Conservation (phyloP, 2,888 invertebrate genomes). For the Trachelus troglodyta region DNA sequence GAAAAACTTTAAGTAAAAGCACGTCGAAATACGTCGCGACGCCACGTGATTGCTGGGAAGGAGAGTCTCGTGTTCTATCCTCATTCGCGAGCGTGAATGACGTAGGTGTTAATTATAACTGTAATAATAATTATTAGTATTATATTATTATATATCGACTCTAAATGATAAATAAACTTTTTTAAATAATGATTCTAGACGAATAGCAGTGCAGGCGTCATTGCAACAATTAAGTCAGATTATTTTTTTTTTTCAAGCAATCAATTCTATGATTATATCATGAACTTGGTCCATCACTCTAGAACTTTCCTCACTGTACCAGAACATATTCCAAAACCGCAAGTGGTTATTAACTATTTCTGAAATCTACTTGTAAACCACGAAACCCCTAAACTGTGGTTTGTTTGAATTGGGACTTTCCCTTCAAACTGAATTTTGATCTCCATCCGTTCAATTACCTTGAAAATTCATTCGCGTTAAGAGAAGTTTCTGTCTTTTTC, state of each 20-base stretch:
- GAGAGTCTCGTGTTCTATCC: background rate
- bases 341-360: no score
- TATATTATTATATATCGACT: conserved; percentile 41
- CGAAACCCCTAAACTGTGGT: no score
- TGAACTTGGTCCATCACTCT: no score
- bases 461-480: background rate
- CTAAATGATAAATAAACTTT: conserved; percentile 40
- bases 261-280: no score
- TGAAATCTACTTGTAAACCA: no score
- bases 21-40: background rate
- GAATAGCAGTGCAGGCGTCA: background rate
- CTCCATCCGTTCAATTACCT: background rate
- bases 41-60: background rate
- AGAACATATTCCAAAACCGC: no score
- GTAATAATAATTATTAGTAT: conserved; percentile 45
- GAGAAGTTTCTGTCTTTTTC: background rate
- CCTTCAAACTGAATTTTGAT: background rate
- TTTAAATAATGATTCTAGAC: conserved; percentile 28
- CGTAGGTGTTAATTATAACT: conserved; percentile 35
- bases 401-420: no score
- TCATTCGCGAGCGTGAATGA: background rate
- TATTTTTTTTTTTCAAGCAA: no score
- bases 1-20: background rate
- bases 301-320: no score
- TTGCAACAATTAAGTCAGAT: no score